These are phyloP conservation scores for Mirounga angustirostris DNA, from an alignment of 2,113 vertebrate genomes.

Conservation along the genomic window DNA sequence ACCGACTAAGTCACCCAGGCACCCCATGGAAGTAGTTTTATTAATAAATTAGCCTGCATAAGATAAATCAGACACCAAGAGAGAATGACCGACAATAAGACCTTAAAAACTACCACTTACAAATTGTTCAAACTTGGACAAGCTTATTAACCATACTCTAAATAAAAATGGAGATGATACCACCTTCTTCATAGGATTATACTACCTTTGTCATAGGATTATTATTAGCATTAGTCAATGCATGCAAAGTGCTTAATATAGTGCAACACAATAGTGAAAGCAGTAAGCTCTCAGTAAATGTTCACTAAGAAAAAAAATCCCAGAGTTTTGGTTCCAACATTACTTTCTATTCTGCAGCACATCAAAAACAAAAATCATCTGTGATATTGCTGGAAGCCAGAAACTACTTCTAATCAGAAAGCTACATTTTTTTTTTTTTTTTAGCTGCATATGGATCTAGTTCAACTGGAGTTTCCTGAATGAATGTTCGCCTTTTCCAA, in stretches of 20 bases:
- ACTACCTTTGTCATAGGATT: background rate
- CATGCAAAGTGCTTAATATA: background rate
- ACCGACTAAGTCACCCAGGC: background rate
- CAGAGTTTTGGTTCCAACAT: constrained; percentile 73
- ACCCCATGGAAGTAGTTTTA: background rate
- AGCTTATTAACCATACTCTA: background rate
- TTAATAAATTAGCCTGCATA: background rate
- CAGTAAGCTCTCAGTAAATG: constrained; percentile 13
- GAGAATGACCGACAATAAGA: background rate
- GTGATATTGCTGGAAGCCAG: constrained; percentile 80
- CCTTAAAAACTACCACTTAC: background rate
- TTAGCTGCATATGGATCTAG: constrained; percentile 89
- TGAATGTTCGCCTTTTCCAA: constrained; percentile 84
- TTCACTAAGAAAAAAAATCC: background rate
- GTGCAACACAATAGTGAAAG: background rate
- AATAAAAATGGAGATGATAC: background rate
- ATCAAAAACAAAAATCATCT: constrained; percentile 84
- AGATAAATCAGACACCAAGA: background rate
- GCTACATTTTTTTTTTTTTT: constrained; percentile 72
- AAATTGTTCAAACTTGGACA: background rate
- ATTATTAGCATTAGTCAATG: background rate
- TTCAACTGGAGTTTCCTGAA: constrained; percentile 89
- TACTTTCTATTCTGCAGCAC: constrained; percentile 76
- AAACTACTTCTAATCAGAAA: constrained; percentile 81
- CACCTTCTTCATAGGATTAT: background rate